Evolutionary conservation across 2,888 invertebrate species (phyloP).

Genomic region (Minunthozetes semirufus): DNA sequence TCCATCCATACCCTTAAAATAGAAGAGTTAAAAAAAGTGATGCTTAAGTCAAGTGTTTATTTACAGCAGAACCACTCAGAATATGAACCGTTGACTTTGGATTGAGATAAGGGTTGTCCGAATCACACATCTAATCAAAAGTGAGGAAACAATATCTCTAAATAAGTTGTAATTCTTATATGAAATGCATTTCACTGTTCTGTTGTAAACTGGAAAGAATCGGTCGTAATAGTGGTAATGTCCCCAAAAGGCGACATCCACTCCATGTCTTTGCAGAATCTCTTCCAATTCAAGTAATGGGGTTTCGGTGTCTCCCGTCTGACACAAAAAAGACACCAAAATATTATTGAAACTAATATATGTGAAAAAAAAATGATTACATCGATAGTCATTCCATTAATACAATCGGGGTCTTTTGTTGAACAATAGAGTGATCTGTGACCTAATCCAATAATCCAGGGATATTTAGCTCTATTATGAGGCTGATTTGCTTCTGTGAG

Average conservation of each 20-base stretch:
- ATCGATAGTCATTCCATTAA: constrained; percentile 47
- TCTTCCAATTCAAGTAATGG: constrained; percentile 49
- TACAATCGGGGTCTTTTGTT: constrained; percentile 45
- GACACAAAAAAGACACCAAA: neutral
- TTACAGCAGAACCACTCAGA: constrained; percentile 53
- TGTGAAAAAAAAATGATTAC: constrained; percentile 19
- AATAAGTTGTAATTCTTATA: too few relatives aligned
- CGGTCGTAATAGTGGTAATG: constrained; percentile 55
- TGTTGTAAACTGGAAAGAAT: constrained; percentile 52
- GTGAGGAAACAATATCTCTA: constrained; percentile 41
- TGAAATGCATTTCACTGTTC: constrained; percentile 36
- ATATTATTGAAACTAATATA: too few relatives aligned
- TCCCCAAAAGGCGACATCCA: constrained; percentile 53
- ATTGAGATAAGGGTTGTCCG: constrained; percentile 50
- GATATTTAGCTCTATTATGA: constrained; percentile 43
- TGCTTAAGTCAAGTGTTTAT: constrained; percentile 39
- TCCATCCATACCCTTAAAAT: constrained; percentile 48
- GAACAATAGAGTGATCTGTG: constrained; percentile 50
- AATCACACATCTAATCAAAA: constrained; percentile 48
- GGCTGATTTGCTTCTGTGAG: constrained; percentile 45
- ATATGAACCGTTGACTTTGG: constrained; percentile 53
- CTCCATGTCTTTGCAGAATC: constrained; percentile 52
- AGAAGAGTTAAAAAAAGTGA: too few relatives aligned
- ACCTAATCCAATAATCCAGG: constrained; percentile 48
- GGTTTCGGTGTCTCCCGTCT: constrained; percentile 11